These are phyloP conservation scores for Melanotaenia pygmaea DNA, from an alignment of 2,797 vertebrate species.

Conservation along the genomic window DNA sequence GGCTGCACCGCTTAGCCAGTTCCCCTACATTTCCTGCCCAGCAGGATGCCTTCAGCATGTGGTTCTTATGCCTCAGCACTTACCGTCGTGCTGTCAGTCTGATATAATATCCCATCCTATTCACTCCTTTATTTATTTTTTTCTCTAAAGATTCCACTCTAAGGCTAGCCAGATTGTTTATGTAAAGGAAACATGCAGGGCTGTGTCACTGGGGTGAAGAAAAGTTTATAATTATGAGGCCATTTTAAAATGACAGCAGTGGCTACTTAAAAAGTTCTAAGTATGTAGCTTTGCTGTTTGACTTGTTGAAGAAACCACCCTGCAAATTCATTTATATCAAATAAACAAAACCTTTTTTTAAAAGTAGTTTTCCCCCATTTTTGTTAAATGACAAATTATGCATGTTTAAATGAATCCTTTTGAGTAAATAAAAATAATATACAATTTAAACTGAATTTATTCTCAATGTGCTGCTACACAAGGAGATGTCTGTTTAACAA, in stretches of 20 bases:
- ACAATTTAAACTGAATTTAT: not conserved
- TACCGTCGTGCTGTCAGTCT: slow-evolving; percentile 72
- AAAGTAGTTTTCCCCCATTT: not conserved
- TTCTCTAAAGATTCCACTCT: slow-evolving; percentile 69
- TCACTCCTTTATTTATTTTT: slow-evolving; percentile 66
- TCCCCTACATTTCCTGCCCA: slow-evolving; percentile 96
- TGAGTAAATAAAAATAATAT: not conserved
- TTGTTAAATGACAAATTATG: not conserved
- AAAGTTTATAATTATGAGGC: slow-evolving; percentile 36
- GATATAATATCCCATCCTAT: slow-evolving; percentile 81
- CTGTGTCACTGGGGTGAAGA: slow-evolving; percentile 32
- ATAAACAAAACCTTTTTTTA: not conserved
- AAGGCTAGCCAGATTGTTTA: slow-evolving; percentile 76
- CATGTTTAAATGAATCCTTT: not conserved
- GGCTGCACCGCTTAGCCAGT: slow-evolving; percentile 88
- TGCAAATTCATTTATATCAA: slow-evolving; percentile 1
- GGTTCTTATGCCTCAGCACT: slow-evolving; percentile 76
- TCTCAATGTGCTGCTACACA: slow-evolving; percentile 40
- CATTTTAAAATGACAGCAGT: slow-evolving; percentile 39
- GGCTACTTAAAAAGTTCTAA: slow-evolving; percentile 17
- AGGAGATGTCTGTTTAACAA: slow-evolving; percentile 62
- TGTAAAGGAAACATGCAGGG: slow-evolving; percentile 64
- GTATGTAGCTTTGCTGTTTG: slow-evolving; percentile 9
- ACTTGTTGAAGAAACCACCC: slow-evolving; percentile 3
- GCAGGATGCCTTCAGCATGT: slow-evolving; percentile 88